Percentiles rank a stretch among this genome's conserved stretches.
Evolutionary conservation across 2,113 vertebrate species (phyloP).

Genomic region (Aegypius monachus): DNA sequence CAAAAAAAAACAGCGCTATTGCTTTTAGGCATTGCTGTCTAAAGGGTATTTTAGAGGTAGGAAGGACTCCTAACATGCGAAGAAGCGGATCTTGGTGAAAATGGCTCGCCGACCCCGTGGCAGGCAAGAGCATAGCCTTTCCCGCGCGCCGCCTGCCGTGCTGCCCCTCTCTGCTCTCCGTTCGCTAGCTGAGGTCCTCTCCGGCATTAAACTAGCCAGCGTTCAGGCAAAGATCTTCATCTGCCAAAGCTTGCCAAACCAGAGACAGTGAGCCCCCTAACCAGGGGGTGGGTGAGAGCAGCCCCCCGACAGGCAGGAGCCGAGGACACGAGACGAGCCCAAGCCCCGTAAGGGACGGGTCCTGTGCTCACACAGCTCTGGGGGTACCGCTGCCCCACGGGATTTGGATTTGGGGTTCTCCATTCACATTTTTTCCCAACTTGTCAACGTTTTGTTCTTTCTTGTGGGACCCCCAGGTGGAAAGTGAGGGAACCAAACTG

Average conservation of each 20-base stretch:
- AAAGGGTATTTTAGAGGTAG: not conserved
- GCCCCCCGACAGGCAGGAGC: not conserved
- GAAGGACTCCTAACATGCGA: not conserved
- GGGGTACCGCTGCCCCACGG: not conserved
- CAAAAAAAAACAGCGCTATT: not conserved
- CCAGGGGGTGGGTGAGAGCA: not conserved
- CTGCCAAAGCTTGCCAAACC: not conserved
- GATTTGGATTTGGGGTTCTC: not conserved
- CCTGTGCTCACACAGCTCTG: not conserved
- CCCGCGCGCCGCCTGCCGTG: not conserved
- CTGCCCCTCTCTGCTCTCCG: not conserved
- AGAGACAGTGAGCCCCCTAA: not conserved
- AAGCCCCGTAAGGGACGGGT: fast-evolving
- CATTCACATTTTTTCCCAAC: not conserved
- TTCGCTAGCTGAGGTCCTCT: not conserved
- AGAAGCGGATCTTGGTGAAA: not conserved
- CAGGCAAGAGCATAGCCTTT: not conserved
- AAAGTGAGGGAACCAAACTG: not conserved
- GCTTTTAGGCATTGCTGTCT: not conserved
- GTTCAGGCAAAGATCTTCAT: not conserved
- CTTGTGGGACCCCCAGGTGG: not conserved
- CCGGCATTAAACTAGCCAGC: not conserved
- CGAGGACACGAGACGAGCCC: not conserved
- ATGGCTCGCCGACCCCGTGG: not conserved
- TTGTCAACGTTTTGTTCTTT: not conserved